Conservation (phyloP, 2,113 vertebrate species). For the Seriola aureovittata region DNA sequence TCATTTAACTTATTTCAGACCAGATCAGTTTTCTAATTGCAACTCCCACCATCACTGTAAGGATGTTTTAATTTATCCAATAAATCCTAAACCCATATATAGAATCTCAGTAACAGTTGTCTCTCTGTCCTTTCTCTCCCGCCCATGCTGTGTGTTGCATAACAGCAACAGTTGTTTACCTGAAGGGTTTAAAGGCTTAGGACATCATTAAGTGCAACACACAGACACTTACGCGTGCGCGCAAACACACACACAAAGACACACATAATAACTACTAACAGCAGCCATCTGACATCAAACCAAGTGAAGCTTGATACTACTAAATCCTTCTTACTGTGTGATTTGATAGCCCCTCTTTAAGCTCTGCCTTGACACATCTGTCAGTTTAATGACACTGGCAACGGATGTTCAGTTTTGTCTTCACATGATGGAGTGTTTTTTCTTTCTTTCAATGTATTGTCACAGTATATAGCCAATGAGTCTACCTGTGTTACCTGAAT, state of each 20-base stretch:
- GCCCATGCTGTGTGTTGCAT: conserved; percentile 46
- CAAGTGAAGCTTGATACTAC: conserved; percentile 53
- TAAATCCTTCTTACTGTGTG: conserved; percentile 68
- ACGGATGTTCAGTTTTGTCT: conserved; percentile 55
- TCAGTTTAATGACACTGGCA: conserved; percentile 41
- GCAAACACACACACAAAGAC: conserved; percentile 3
- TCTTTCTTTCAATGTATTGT: not conserved
- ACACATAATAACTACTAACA: conserved; percentile 32
- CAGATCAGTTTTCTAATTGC: not conserved
- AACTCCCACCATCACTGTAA: not conserved
- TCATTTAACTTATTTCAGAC: not conserved
- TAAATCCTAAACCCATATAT: not conserved
- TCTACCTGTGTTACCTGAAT: not conserved
- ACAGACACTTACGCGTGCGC: conserved; percentile 16
- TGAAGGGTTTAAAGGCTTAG: conserved; percentile 68
- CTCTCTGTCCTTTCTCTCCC: not conserved
- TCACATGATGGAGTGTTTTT: not conserved
- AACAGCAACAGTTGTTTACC: conserved; percentile 61
- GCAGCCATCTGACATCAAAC: conserved; percentile 64
- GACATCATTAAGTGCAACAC: conserved; percentile 56
- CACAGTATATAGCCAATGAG: no score
- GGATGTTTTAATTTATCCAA: not conserved
- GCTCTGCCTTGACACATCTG: conserved; percentile 66
- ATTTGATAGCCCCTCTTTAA: conserved; percentile 66
- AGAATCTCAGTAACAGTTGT: not conserved